phyloP scores from a whole-genome alignment of 2,888 invertebrate genomes.

The Conops quadrifasciatus region DNA sequence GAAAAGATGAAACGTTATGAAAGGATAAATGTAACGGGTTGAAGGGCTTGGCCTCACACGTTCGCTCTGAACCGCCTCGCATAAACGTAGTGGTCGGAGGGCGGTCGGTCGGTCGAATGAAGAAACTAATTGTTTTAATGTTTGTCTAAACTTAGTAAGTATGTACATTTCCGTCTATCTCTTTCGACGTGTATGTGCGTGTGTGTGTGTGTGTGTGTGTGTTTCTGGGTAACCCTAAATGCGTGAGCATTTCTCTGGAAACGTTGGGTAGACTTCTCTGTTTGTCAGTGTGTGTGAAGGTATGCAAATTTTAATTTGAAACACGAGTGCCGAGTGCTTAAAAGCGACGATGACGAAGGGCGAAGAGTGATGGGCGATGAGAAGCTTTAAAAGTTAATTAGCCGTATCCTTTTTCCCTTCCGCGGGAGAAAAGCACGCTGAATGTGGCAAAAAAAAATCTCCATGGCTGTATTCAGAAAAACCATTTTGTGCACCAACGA shows the following conservation, averaged over 20 bases:
- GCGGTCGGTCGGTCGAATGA: not conserved
- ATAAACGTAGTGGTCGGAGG: too few relatives aligned
- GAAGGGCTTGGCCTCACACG: too few relatives aligned
- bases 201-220: not conserved
- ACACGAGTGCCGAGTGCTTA: slow-evolving; percentile 2
- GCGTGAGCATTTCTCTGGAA: not conserved
- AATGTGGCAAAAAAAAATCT: too few relatives aligned
- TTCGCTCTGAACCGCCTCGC: too few relatives aligned
- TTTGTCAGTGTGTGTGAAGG: not conserved
- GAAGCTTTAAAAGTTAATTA: too few relatives aligned
- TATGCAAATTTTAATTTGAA: slow-evolving; percentile 22
- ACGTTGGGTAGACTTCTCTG: not conserved
- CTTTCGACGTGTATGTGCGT: not conserved
- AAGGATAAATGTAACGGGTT: too few relatives aligned
- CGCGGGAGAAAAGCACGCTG: too few relatives aligned
- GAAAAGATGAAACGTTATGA: not conserved
- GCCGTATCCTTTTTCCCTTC: too few relatives aligned
- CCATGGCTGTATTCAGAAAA: too few relatives aligned
- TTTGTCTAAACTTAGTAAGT: not conserved
- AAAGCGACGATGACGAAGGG: not conserved
- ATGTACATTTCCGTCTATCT: not conserved
- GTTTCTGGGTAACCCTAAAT: not conserved
- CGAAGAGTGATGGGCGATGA: not conserved
- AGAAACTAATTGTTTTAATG: slow-evolving; percentile 23
- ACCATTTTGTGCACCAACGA: too few relatives aligned